Evolutionary conservation across 2,888 invertebrate genomes (phyloP).

Genomic region (Hipparchia sbordonii): DNA sequence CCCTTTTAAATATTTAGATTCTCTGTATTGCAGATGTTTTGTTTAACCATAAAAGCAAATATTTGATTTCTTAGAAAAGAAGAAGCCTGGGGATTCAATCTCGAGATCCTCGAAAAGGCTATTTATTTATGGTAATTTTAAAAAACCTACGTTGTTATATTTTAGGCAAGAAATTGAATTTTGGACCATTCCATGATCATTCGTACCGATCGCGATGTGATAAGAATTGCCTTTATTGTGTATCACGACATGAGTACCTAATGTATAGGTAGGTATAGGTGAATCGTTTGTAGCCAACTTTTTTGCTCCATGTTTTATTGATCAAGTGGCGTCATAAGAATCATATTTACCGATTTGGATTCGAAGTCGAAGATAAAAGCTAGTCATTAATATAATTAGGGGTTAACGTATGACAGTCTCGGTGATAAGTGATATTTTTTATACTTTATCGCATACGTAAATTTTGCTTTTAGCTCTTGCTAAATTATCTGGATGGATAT

Average conservation of each 20-base stretch:
- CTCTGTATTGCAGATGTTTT: too few species aligned
- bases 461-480: conserved; percentile 36
- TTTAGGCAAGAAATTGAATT: background rate
- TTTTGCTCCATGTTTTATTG: conserved; percentile 4
- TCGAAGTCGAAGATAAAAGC: conserved; percentile 22
- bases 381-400: conserved; percentile 25
- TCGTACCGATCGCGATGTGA: background rate
- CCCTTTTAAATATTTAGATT: too few species aligned
- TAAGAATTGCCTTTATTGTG: background rate
- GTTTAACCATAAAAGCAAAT: too few species aligned
- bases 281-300: background rate
- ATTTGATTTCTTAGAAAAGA: too few species aligned
- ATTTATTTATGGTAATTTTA: too few species aligned
- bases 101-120: too few species aligned
- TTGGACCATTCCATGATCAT: background rate
- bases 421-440: conserved; percentile 22
- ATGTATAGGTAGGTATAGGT: conserved; percentile 5
- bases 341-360: conserved; percentile 19
- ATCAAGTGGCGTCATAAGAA: conserved; percentile 3
- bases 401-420: conserved; percentile 23
- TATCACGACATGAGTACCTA: background rate
- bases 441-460: conserved; percentile 24
- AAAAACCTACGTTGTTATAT: too few species aligned
- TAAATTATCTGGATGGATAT: conserved; percentile 33
- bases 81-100: too few species aligned